Evolutionary conservation across 2,113 vertebrate genomes (phyloP).

Genomic region (Strix aluco): DNA sequence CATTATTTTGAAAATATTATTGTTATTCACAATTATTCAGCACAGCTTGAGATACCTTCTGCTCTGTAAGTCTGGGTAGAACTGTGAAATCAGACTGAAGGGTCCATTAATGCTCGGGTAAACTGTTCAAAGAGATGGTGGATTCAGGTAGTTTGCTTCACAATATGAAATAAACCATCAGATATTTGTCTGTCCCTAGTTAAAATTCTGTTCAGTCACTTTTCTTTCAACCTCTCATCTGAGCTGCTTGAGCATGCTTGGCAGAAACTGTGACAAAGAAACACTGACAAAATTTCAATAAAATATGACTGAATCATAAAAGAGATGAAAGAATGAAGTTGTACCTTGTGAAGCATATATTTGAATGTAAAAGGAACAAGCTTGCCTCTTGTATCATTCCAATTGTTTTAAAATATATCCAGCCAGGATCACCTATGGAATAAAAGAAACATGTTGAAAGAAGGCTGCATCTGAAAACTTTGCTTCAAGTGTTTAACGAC

Average conservation of each 20-base stretch:
- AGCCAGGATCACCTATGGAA: neutral
- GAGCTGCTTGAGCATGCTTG: slow-evolving; percentile 26
- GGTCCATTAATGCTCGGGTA: neutral
- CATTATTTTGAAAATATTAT: neutral
- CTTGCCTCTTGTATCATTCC: neutral
- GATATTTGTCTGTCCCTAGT: slow-evolving; percentile 16
- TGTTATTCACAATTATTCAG: neutral
- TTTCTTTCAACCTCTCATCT: slow-evolving; percentile 28
- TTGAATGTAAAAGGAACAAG: slow-evolving; percentile 16
- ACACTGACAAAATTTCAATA: slow-evolving; percentile 33
- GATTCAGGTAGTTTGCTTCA: slow-evolving; percentile 8
- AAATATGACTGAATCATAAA: slow-evolving; percentile 19
- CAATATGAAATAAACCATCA: neutral
- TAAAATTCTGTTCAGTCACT: slow-evolving; percentile 31
- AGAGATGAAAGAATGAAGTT: slow-evolving; percentile 27
- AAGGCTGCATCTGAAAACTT: neutral
- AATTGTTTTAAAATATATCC: slow-evolving; percentile 31
- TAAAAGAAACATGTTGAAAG: neutral
- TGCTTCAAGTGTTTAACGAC: neutral
- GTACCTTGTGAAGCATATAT: slow-evolving; percentile 8
- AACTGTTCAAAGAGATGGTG: neutral
- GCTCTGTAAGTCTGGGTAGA: neutral
- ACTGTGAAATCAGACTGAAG: neutral
- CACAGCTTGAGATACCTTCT: slow-evolving; percentile 35
- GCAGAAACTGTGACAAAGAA: slow-evolving; percentile 27